Percentiles rank a stretch among this genome's conserved stretches.
These are phyloP conservation scores for Torymus auratus DNA, from an alignment of 2,888 invertebrate species.

Conservation along the genomic window DNA sequence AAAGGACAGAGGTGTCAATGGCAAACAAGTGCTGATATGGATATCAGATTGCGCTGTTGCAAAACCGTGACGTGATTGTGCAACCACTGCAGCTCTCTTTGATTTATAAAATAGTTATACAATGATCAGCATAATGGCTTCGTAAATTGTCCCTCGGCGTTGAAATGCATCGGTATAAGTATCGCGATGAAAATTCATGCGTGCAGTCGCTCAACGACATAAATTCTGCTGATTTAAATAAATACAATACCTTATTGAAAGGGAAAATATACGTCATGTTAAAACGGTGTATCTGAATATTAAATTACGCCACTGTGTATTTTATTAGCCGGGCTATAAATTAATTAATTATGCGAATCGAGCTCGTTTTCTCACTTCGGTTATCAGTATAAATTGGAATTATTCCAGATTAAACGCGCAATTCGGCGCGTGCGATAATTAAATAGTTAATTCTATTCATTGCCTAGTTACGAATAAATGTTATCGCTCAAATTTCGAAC, in stretches of 20 bases:
- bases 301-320: background rate
- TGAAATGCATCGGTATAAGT: background rate
- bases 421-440: too few species aligned
- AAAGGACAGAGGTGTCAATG: too few species aligned
- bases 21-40: too few species aligned
- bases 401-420: background rate
- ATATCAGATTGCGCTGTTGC: too few species aligned
- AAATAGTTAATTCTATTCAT: too few species aligned
- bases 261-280: slow-evolving; percentile 7
- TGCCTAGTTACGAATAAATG: too few species aligned
- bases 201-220: background rate
- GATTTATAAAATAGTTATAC: too few species aligned
- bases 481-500: too few species aligned
- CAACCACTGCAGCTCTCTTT: too few species aligned
- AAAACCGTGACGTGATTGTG: too few species aligned
- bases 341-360: slow-evolving; percentile 10
- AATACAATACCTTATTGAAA: slow-evolving; percentile 3
- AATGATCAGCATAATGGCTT: too few species aligned
- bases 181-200: background rate
- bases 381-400: background rate
- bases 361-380: background rate
- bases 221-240: slow-evolving; percentile 1
- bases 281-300: background rate
- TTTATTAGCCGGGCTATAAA: slow-evolving; percentile 4
- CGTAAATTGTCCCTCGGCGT: too few species aligned